These are phyloP conservation scores for Tonatia bakeri DNA, from an alignment of 2,113 vertebrate genomes.

Conservation along the genomic window DNA sequence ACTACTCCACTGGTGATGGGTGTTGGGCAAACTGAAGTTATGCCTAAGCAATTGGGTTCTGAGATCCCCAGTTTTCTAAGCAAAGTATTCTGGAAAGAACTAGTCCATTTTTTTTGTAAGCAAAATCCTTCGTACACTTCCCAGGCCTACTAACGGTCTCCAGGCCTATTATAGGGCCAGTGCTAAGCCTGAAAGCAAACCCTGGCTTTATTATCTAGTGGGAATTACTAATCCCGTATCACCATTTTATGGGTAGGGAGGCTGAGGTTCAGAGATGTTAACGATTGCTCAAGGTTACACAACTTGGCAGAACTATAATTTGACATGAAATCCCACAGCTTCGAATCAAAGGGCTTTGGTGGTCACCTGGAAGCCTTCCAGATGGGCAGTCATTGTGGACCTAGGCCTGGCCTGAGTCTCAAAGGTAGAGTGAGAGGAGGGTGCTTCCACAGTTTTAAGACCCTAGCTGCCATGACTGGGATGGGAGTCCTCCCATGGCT, in stretches of 20 bases:
- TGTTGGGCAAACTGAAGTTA: background rate
- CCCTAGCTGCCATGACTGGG: background rate
- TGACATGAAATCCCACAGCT: background rate
- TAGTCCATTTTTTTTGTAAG: background rate
- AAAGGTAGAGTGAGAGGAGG: background rate
- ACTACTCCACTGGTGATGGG: background rate
- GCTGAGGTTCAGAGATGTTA: background rate
- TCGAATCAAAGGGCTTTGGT: background rate
- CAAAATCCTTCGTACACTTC: background rate
- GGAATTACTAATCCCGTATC: background rate
- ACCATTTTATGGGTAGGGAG: background rate
- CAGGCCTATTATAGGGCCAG: background rate
- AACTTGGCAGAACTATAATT: background rate
- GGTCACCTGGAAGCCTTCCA: background rate
- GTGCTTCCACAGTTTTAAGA: background rate
- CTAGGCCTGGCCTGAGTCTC: background rate
- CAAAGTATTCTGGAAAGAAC: background rate
- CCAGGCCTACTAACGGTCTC: background rate
- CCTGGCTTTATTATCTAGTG: background rate
- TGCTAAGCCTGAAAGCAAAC: background rate
- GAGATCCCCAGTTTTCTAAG: background rate
- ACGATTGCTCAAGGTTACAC: background rate
- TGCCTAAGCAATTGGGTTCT: background rate
- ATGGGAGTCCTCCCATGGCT: background rate
- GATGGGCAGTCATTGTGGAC: background rate